Base-by-base conservation (phyloP, 2,888 invertebrate genomes). In the Agonopterix alstromeriana region DNA sequence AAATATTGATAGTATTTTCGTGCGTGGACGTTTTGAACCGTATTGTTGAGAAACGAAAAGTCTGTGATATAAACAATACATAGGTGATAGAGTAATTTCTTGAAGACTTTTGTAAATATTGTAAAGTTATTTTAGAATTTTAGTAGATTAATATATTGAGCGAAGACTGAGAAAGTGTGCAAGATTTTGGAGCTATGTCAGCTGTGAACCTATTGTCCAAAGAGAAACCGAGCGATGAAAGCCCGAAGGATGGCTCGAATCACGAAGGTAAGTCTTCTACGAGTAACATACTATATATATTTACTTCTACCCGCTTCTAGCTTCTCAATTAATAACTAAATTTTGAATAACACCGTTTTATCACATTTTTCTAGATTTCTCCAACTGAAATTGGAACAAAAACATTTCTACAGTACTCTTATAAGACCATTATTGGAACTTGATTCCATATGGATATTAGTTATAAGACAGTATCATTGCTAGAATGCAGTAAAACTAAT, bases 11-110 rank as follows among this genome's bases (percentile, higher is more conserved):
- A 84, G 81, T 86, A 86, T 88, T 84, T 87, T 86, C 80, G 82
- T 86, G 86, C 82, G 88, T 88, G 89, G 88, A 87, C 86, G 86
- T 89, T 89, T 90, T 89, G 80, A 86, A 84, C 82, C 88, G 84
- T 89, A 87, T 88, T 87, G 88, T 88, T 89, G 85, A 86, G 87
- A 89, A 89, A 89, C 88, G 90, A 90, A 89, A 88, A 88, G 89
- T 90, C 90, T 90, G 90, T 90, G 90, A 90, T 90, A 90, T 90
- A 90, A 90, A 89, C 89, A 88, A 85, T 87, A 87, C 78, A 68
- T 88, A 87, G 83, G 77, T 82, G 80, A 78, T 88, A 88, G 77
- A 77, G 70, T 84, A 85, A 81, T 84, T 85, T 84, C 79, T 79
- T 82, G 78, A 82, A 82, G 73, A 78, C 75, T 82, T 84, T 85